Evolutionary conservation across 2,888 invertebrate species (phyloP), one percentile per base, ranked within the genome.

Genomic region (Crocallis elinguaria): DNA sequence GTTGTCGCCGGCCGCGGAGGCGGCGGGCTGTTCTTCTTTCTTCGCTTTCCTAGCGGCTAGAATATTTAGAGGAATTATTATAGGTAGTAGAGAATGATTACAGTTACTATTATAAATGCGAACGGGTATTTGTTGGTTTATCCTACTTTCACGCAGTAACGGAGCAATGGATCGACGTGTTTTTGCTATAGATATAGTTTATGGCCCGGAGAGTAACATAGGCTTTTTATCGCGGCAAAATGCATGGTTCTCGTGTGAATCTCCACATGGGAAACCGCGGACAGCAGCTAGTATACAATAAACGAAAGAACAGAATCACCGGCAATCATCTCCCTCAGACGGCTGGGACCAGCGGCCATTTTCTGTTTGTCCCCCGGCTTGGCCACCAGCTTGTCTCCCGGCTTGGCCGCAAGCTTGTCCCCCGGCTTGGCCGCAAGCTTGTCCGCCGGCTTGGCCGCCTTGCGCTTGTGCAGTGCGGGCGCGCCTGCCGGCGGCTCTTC

Each of bases 41-140:
- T 83, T 84, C 0, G 85, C 86, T 71, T 77, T 87, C 23, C 88
- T 75, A 1, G 86, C 88, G 1, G 89, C 90, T 91, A 67, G 0
- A 60, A 42, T 8, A 25, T 14, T 21, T 8, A 33, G 32, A 27
- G 11, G 19, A 5, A 21, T 11, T 13, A 4, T 19, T 4, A 3
- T 4, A 19, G 19, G 19, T 19, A 19, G 19, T 19, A 3, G 19
- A 3, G 5, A n/a, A n/a, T n/a, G 19, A 5, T 19, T 19, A 5
- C 5, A 5, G 19, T 4, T 19, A 3, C 3, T 19, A 19, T 19
- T 5, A 19, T 3, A 19, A 19, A 19, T 19, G 5, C 19, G 19
- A 19, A 19, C 3, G 19, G n/a, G n/a, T n/a, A n/a, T n/a, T n/a
- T n/a, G n/a, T n/a, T n/a, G n/a, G n/a, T n/a, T n/a, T n/a, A n/a